Evolutionary conservation across 1,140 invertebrate genomes (phyloP), one percentile per base, ranked within the genome.

Genomic region (Drosophila takahashii): DNA sequence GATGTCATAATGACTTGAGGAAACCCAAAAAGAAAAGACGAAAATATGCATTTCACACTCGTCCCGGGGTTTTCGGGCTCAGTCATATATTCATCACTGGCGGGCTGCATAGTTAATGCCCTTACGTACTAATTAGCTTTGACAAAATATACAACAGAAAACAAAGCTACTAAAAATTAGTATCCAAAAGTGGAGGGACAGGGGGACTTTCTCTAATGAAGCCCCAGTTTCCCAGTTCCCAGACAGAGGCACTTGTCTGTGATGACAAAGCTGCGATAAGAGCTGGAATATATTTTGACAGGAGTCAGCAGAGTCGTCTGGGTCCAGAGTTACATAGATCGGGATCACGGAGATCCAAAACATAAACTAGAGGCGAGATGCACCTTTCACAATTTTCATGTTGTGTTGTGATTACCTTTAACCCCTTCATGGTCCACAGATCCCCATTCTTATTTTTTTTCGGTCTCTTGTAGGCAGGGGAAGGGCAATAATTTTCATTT

Each of bases 81-180:
- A 62, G 44, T 79, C 80, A 85, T 90, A 87, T 78, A 83, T 86
- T 79, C 75, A 77, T 86, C 83, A 87, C 83, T 83, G 65, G 77
- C 22, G 65, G 61, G 64, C 48, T 66, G 65, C 78, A 83, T 90
- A 74, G 79, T 90, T 90, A 81, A 85, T 81, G 79, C 71, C 72
- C 77, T 71, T 65, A 89, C 72, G 78, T 75, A 90, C 87, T 89
- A 90, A 90, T 90, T 84, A 90, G 89, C 73, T 87, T 90, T 90
- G 86, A 90, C 86, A 90, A 90, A 84, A 83, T 53, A 81, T 29
- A 47, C 47, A 77, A 52, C 65, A 36, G 11, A 76, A 78, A 69
- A 80, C 77, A 74, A 48, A 73, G 72, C 86, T 67, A 81, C 75
- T 81, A 90, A 90, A 84, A 85, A 90, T 90, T 81, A 90, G 83